Conservation (phyloP, 2,113 vertebrate species). For the Notechis scutatus region DNA sequence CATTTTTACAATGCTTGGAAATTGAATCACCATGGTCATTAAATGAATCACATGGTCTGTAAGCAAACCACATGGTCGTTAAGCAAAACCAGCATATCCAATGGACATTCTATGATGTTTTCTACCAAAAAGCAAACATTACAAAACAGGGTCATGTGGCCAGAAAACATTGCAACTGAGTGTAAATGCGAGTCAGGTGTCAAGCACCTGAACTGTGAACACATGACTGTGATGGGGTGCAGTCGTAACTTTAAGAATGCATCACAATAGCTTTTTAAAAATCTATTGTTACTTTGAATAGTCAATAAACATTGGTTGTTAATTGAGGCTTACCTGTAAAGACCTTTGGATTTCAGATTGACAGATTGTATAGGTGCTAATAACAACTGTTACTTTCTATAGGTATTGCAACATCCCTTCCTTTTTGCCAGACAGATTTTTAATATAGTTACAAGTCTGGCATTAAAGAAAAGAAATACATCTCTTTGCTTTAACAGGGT, state of each 20-base stretch:
- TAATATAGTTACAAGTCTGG: constrained; percentile 39
- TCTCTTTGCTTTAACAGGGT: constrained; percentile 44
- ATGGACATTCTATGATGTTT: background rate
- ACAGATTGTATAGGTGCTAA: constrained; percentile 51
- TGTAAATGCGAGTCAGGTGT: background rate
- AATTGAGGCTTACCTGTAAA: constrained; percentile 32
- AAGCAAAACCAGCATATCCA: background rate
- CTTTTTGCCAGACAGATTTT: constrained; percentile 35
- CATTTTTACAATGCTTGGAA: background rate
- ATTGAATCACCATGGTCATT: background rate
- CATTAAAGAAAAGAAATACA: constrained; percentile 48
- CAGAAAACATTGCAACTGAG: background rate
- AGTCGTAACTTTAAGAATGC: background rate
- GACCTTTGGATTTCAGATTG: constrained; percentile 59
- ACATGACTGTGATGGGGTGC: background rate
- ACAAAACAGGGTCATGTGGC: background rate
- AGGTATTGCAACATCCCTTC: constrained; percentile 18
- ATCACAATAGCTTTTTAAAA: background rate
- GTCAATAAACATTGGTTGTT: background rate
- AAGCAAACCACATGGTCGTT: background rate
- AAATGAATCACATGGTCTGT: background rate
- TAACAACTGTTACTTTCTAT: constrained; percentile 17
- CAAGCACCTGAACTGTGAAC: background rate
- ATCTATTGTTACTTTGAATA: background rate
- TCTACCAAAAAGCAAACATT: background rate